phyloP scores from a whole-genome alignment of 92 coral and sea anemone species.

The Porites rus region DNA sequence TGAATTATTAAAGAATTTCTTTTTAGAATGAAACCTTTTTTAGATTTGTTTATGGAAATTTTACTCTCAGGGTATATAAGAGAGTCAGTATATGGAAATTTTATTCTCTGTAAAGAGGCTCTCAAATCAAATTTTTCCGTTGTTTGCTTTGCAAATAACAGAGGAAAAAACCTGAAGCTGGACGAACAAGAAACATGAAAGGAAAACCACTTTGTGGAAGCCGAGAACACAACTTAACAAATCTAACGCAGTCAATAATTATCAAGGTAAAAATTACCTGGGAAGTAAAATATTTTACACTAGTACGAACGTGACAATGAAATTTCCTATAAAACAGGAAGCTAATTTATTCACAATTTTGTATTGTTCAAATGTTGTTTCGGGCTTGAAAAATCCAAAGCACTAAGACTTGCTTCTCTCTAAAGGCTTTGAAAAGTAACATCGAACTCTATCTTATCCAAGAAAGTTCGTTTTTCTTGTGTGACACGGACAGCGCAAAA shows the following conservation, averaged over 20 bases:
- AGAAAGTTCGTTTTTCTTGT: neutral
- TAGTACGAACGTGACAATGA: neutral
- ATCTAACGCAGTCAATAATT: too few relatives aligned
- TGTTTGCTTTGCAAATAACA: neutral
- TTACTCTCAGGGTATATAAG: neutral
- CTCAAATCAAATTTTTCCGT: neutral
- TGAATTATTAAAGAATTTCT: too few relatives aligned
- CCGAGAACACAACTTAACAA: neutral
- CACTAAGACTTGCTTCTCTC: neutral
- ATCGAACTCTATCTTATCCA: neutral
- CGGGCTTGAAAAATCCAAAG: neutral
- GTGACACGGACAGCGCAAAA: neutral
- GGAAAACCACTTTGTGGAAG: neutral
- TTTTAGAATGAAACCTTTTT: too few relatives aligned
- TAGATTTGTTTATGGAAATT: too few relatives aligned
- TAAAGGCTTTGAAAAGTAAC: neutral
- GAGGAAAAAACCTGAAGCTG: neutral
- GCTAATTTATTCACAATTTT: constrained; percentile 38
- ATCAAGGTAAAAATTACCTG: neutral
- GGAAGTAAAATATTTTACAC: neutral
- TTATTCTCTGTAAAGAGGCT: neutral
- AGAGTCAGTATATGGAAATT: neutral
- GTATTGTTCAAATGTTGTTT: neutral
- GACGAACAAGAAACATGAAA: neutral
- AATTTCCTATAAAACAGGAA: neutral